Percentiles rank a stretch among this genome's conserved stretches.
Conservation (phyloP, 2,113 vertebrate genomes). For the Zeus faber region DNA sequence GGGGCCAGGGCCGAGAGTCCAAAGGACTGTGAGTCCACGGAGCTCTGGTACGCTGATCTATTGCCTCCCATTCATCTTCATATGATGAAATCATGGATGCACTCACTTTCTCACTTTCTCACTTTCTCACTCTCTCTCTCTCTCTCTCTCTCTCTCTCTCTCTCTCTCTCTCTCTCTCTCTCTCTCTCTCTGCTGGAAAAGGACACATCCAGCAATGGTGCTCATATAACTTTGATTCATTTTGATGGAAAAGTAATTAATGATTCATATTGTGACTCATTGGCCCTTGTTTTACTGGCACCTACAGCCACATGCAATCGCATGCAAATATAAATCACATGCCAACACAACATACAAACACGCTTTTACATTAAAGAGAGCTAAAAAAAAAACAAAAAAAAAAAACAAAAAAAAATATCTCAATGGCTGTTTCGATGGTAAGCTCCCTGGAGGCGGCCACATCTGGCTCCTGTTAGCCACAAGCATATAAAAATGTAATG, state of each 20-base stretch:
- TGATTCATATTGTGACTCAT: slow-evolving; percentile 9
- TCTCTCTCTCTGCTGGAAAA: no score
- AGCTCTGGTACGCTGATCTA: slow-evolving; percentile 39
- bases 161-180: no score
- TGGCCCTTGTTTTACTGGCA: slow-evolving; percentile 10
- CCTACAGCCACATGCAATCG: slow-evolving; percentile 5
- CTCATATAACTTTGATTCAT: no score
- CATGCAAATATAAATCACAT: slow-evolving; percentile 11
- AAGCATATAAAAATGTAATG: slow-evolving; percentile 68
- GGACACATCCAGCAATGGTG: slow-evolving; percentile 27
- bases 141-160: no score
- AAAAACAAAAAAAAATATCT: no score
- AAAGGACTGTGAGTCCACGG: slow-evolving; percentile 36
- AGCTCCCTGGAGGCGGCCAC: slow-evolving; percentile 52
- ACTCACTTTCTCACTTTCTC: slow-evolving; percentile 30
- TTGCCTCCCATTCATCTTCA: slow-evolving; percentile 43
- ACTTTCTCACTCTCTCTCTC: no score
- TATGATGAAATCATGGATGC: slow-evolving; percentile 42
- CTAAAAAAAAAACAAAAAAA: slow-evolving; percentile 48
- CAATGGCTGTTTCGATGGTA: slow-evolving; percentile 50
- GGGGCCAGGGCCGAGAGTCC: slow-evolving; percentile 23
- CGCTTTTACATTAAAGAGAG: slow-evolving; percentile 48
- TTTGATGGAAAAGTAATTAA: background rate
- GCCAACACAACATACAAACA: slow-evolving; percentile 9
- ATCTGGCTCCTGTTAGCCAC: slow-evolving; percentile 73